Conservation (phyloP, 2,888 invertebrate genomes). For the Slavum lentiscoides region DNA sequence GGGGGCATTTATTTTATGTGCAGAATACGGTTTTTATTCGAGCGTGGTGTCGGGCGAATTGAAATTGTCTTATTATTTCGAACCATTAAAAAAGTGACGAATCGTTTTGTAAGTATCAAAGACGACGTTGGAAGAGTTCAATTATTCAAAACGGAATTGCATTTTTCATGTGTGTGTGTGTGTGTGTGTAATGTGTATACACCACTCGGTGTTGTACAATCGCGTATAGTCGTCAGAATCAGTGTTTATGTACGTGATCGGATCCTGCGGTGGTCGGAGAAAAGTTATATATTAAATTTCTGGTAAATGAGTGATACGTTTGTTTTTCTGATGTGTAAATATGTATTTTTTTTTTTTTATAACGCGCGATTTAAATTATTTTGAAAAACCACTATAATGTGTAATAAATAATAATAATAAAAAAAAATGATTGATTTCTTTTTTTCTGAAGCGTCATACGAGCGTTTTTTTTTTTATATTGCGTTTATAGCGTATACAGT, state of each 20-base stretch:
- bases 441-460: no score
- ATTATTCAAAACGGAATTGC: no score
- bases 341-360: no score
- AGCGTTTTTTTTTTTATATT: background rate
- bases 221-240: no score
- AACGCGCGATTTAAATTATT: background rate
- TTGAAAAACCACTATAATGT: background rate
- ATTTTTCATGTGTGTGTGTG: no score
- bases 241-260: no score
- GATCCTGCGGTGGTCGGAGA: no score
- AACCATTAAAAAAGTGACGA: slow-evolving; percentile 19
- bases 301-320: background rate
- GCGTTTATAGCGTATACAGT: background rate
- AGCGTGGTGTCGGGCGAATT: background rate
- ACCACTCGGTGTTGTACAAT: background rate
- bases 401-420: no score
- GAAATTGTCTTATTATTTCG: slow-evolving; percentile 1
- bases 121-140: background rate
- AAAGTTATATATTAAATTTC: no score
- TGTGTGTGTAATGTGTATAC: no score
- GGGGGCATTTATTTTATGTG: background rate
- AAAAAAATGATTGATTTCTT: background rate
- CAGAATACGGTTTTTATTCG: no score
- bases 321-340: background rate
- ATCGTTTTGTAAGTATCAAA: background rate